Evolutionary conservation across 1,140 invertebrate genomes (phyloP), one percentile per base, ranked within the genome.

Genomic region (Aphidius gifuensis): DNA sequence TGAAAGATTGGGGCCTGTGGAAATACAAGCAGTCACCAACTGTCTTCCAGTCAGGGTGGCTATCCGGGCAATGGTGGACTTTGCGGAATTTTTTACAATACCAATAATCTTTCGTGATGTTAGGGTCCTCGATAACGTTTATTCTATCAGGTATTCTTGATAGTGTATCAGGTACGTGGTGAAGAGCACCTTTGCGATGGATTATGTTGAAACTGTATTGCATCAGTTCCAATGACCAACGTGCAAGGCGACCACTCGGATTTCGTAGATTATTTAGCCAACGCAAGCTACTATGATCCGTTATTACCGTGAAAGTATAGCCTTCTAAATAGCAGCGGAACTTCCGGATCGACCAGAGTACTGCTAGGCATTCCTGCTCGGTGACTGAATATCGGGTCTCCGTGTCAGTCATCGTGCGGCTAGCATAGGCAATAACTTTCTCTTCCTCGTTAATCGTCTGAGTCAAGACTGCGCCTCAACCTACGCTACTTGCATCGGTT

Each of bases 251-350:
- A 40, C 64, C 65, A 7, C 54, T 45, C 40, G 60, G 73, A 51
- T 75, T 68, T 54, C 77, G 76, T 0, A 76, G 62, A 5, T 68
- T 57, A 16, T 72, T 59, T 9, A 83, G 62, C 71, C 75, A 83
- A 48, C 66, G 67, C 5, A 82, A 62, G 5, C 74, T 60, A n/a
- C 68, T 60, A 56, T 82, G 78, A 59, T 83, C 80, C 4, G 78
- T 81, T 11, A 73, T 44, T 6, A 81, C 68, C 4, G 50, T 73
- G 57, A 83, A 81, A 16, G 71, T 64, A 16, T 64, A 64, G 42
- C 73, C 74, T 57, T 72, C 61, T 11, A 83, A 11, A 64, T 79
- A 83, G 40, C 62, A 61, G 11, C 69, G 39, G 44, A 75, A 74
- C 23, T 74, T 67, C 23, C 38, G 23, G 16, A 51, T 23, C 3